These are phyloP conservation scores for Lochmaea crataegi DNA, from an alignment of 2,888 invertebrate species.

Conservation along the genomic window DNA sequence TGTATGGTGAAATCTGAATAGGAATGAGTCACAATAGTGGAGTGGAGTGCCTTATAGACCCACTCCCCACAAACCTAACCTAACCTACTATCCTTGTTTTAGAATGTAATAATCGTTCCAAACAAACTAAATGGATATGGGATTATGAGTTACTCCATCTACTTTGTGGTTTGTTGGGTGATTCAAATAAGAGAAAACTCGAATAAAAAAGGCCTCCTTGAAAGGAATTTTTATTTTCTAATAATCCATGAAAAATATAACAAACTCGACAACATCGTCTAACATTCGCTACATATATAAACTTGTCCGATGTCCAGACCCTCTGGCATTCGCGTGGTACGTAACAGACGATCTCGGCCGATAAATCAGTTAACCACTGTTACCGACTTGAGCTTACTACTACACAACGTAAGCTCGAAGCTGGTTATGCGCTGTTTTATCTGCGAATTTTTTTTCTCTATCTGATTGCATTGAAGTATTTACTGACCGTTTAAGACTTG, in stretches of 20 bases:
- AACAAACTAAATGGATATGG: too few species aligned
- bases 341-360: conserved; percentile 45
- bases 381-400: conserved; percentile 37
- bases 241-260: not conserved
- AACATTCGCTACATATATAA: conserved; percentile 50
- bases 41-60: too few species aligned
- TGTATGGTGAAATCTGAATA: too few species aligned
- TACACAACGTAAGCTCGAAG: conserved; percentile 39
- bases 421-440: conserved; percentile 49
- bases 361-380: conserved; percentile 48
- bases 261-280: not conserved
- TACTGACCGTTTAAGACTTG: conserved; percentile 43
- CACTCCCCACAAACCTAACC: too few species aligned
- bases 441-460: conserved; percentile 49
- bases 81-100: too few species aligned
- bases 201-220: too few species aligned
- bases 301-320: conserved; percentile 56
- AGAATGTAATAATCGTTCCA: too few species aligned
- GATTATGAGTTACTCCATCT: too few species aligned
- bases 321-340: conserved; percentile 49
- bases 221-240: too few species aligned
- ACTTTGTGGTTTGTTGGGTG: too few species aligned
- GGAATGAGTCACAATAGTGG: too few species aligned
- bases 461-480: conserved; percentile 52
- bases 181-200: too few species aligned